Conservation (phyloP, 2,113 vertebrate species). For the Apus apus region DNA sequence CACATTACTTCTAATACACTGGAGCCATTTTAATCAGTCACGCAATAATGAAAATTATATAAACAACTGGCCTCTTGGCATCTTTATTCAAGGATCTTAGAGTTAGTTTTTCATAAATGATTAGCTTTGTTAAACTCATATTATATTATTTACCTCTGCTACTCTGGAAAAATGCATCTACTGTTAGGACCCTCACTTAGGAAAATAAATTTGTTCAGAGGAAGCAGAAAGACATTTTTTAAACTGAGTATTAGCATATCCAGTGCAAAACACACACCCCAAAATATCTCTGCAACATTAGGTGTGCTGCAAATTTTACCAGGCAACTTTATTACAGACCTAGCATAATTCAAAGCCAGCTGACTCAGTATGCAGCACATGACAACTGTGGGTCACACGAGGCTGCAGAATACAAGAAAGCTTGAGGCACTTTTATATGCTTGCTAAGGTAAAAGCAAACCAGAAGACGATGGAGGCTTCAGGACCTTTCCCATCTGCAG, state of each 20-base stretch:
- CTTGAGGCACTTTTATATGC: background rate
- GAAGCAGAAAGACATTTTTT: background rate
- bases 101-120: background rate
- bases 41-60: background rate
- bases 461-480: background rate
- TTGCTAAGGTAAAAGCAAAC: background rate
- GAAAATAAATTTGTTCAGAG: background rate
- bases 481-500: background rate
- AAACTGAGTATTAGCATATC: background rate
- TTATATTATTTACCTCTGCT: background rate
- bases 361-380: background rate
- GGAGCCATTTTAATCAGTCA: slow-evolving; percentile 16
- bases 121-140: background rate
- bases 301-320: background rate
- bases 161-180: background rate
- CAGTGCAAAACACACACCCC: background rate
- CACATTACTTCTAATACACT: slow-evolving; percentile 7
- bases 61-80: background rate
- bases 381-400: background rate
- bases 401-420: background rate
- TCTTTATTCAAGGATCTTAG: background rate
- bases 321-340: background rate
- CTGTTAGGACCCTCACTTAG: background rate
- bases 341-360: background rate
- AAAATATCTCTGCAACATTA: background rate